Percentiles rank a stretch among this genome's conserved stretches.
These are phyloP conservation scores for Philopotamus ludificatus DNA, from an alignment of 1,140 invertebrate genomes.

Conservation along the genomic window DNA sequence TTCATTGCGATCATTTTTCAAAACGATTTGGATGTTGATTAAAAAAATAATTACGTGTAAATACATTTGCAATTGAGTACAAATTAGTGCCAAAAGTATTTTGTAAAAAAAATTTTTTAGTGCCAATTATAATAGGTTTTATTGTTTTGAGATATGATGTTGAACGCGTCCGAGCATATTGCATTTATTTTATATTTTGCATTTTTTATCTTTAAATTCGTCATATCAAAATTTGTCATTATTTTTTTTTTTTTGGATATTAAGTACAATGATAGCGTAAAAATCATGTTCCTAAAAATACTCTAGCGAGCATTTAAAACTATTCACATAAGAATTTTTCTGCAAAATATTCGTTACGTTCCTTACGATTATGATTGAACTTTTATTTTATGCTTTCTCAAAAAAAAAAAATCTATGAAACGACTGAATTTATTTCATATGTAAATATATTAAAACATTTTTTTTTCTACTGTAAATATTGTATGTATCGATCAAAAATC, in stretches of 20 bases:
- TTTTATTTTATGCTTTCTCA: too few species aligned
- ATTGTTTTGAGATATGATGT: neutral
- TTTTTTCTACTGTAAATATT: neutral
- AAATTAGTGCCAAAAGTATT: conserved; percentile 31
- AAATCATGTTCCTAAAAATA: conserved; percentile 29
- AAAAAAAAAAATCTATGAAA: neutral
- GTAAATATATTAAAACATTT: neutral
- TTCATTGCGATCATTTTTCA: too few species aligned
- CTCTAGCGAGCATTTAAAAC: conserved; percentile 25
- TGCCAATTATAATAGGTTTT: conserved; percentile 19
- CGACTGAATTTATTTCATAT: neutral
- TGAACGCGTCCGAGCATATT: neutral
- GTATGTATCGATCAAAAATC: conserved; percentile 31
- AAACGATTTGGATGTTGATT: too few species aligned
- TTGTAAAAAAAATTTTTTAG: conserved; percentile 23
- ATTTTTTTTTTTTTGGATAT: neutral
- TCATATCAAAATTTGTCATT: neutral
- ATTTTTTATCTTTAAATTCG: neutral
- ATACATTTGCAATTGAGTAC: conserved; percentile 29
- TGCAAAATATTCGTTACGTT: too few species aligned
- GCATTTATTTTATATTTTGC: neutral
- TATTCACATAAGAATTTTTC: neutral
- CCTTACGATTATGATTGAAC: too few species aligned
- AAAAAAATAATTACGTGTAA: too few species aligned
- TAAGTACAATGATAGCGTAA: conserved; percentile 20